phyloP scores from a whole-genome alignment of 2,113 vertebrate species.

The Pao palembangensis region DNA sequence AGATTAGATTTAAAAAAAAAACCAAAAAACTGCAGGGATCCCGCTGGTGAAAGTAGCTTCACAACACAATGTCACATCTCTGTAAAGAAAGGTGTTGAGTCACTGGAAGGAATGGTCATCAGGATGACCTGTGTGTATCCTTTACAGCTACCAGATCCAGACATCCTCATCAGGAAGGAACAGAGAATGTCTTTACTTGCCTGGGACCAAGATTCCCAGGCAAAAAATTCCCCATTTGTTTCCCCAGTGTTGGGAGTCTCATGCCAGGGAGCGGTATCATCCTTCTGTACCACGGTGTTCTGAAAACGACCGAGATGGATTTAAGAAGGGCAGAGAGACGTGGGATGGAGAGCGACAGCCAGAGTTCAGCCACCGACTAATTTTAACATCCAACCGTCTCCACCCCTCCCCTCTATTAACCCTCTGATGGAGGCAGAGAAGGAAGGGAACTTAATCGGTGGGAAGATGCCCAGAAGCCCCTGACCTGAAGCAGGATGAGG shows the following conservation, averaged over 20 bases:
- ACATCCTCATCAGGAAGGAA: not conserved
- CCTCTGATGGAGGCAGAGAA: slow-evolving; percentile 65
- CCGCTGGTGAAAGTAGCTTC: not conserved
- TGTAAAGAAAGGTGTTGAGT: too few relatives aligned
- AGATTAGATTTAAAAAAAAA: slow-evolving; percentile 39
- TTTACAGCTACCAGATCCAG: not conserved
- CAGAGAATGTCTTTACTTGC: too few relatives aligned
- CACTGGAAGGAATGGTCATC: too few relatives aligned
- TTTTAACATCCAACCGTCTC: slow-evolving; percentile 54
- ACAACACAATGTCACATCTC: not conserved
- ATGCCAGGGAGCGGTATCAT: slow-evolving; percentile 69
- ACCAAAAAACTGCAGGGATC: not conserved
- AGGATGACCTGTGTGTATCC: not conserved
- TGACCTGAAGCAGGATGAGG: slow-evolving; percentile 93
- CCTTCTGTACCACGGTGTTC: slow-evolving; percentile 64
- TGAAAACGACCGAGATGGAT: slow-evolving; percentile 48
- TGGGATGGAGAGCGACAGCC: slow-evolving; percentile 52
- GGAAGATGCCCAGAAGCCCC: slow-evolving; percentile 92
- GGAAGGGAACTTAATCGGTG: slow-evolving; percentile 76
- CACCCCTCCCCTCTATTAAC: slow-evolving; percentile 24
- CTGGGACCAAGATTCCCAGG: too few relatives aligned
- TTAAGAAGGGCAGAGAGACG: slow-evolving; percentile 18
- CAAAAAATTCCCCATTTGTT: too few relatives aligned
- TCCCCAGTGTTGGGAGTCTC: not conserved
- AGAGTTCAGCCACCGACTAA: slow-evolving; percentile 84